These are phyloP conservation scores for Coracias cyanogaster DNA, from an alignment of 2,797 vertebrate species.

Conservation along the genomic window DNA sequence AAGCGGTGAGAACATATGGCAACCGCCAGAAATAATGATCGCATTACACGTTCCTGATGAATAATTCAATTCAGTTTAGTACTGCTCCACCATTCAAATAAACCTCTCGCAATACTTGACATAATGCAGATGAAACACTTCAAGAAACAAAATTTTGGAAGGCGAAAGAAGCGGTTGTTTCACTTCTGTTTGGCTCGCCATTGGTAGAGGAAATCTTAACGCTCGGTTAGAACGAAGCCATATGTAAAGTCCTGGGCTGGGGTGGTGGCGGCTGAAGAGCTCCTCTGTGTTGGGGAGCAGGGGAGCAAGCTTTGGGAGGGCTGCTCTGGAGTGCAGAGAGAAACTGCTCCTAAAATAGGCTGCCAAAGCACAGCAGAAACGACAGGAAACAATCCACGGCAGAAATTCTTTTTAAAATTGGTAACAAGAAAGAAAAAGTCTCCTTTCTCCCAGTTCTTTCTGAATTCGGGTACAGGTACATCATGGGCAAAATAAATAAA, in stretches of 20 bases:
- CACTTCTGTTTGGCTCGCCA: not conserved
- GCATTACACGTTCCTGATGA: constrained; percentile 55
- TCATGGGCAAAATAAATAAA: fast-evolving
- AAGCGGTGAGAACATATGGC: constrained; percentile 37
- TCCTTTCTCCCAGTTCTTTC: not conserved
- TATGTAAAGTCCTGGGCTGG: not conserved
- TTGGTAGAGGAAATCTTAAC: not conserved
- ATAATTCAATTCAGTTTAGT: constrained; percentile 68
- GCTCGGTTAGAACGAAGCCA: not conserved
- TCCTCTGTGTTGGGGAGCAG: fast-evolving
- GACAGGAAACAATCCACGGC: not conserved
- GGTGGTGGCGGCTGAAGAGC: not conserved
- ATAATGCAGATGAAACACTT: constrained; percentile 24
- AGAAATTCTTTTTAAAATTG: not conserved
- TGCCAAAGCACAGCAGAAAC: not conserved
- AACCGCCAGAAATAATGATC: constrained; percentile 58
- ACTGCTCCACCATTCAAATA: constrained; percentile 37
- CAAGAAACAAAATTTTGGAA: not conserved
- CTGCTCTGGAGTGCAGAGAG: not conserved
- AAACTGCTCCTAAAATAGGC: not conserved
- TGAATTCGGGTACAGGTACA: fast-evolving
- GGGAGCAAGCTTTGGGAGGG: not conserved
- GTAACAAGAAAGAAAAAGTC: not conserved
- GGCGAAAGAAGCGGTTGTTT: constrained; percentile 41
- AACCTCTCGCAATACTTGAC: constrained; percentile 45